Evolutionary conservation across 2,113 vertebrate species (phyloP).

Genomic region (Dicrurus megarhynchus): DNA sequence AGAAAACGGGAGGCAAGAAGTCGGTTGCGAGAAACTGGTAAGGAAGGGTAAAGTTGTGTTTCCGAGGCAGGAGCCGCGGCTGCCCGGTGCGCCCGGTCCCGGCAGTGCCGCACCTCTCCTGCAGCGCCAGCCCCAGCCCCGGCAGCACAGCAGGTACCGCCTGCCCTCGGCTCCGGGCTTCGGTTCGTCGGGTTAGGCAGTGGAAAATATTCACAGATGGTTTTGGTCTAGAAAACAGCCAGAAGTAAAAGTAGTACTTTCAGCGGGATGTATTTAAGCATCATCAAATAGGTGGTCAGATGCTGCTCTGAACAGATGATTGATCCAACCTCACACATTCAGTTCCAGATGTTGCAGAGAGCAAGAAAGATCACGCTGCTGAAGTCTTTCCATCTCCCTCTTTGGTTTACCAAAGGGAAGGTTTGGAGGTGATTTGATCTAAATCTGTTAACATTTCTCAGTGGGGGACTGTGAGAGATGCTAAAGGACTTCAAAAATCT

Average conservation of each 20-base stretch:
- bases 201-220: neutral
- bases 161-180: neutral
- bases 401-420: neutral
- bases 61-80: neutral
- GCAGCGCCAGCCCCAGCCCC: neutral
- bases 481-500: neutral
- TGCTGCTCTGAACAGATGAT: neutral
- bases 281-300: neutral
- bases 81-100: neutral
- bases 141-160: neutral
- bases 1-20: no score
- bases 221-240: neutral
- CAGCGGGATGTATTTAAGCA: neutral
- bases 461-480: neutral
- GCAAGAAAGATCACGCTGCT: neutral
- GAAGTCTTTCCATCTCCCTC: neutral
- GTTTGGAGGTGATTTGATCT: neutral
- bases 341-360: neutral
- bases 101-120: neutral
- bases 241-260: neutral
- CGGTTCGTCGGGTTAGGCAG: neutral
- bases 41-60: accelerated
- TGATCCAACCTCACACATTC: neutral
- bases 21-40: accelerated
- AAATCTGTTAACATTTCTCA: neutral